Percentiles rank a stretch among this genome's conserved stretches.
Conservation (phyloP, 1,140 invertebrate species). For the Pachypeltis micranthus region DNA sequence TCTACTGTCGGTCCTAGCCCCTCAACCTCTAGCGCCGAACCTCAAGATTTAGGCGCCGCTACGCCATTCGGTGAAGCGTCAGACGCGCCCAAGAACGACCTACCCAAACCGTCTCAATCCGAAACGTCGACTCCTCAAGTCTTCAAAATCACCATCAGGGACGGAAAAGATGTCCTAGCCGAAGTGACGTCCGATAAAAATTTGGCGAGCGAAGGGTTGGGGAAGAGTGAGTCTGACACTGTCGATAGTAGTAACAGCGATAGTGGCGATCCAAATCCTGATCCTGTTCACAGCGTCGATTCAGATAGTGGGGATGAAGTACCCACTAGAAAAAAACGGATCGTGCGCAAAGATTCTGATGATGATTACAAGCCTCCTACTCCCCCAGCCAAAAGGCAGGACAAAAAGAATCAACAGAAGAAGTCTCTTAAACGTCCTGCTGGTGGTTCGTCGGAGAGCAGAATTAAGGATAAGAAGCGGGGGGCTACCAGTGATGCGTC, state of each 20-base stretch:
- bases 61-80: not conserved
- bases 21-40: constrained; percentile 15
- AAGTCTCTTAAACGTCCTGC: constrained; percentile 15
- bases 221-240: not conserved
- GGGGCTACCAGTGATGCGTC: constrained; percentile 25
- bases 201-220: constrained; percentile 7
- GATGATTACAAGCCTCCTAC: not conserved
- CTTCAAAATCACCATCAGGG: constrained; percentile 57
- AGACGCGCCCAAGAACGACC: not conserved
- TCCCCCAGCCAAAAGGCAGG: constrained; percentile 14
- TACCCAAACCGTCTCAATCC: too few species aligned
- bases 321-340: not conserved
- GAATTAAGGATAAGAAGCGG: constrained; percentile 10
- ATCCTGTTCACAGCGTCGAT: not conserved
- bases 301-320: not conserved
- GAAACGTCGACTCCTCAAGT: not conserved
- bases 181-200: constrained; percentile 42
- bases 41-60: not conserved
- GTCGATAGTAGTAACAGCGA: not conserved
- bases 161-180: constrained; percentile 57
- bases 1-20: constrained; percentile 14
- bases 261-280: not conserved
- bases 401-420: constrained; percentile 9
- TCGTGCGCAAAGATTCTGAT: not conserved
- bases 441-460: constrained; percentile 16